A percentile compares a stretch with the other conserved stretches of the same genome.
phyloP scores from a whole-genome alignment of 2,113 vertebrate genomes.

The Tragelaphus buxtoni region DNA sequence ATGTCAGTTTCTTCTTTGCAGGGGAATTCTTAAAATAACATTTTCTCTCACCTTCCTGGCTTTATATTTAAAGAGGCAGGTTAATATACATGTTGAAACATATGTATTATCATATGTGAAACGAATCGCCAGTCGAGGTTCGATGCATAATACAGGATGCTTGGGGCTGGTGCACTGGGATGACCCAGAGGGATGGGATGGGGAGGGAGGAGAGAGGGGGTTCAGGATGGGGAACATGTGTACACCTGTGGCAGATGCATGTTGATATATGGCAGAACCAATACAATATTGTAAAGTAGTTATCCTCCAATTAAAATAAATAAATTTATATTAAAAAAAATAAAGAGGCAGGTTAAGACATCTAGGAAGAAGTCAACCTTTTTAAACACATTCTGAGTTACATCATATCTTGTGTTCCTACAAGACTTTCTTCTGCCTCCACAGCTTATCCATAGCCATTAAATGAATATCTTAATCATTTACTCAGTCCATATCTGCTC shows the following conservation, averaged over 20 bases:
- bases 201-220: too few species aligned
- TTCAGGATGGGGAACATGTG: too few species aligned
- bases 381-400: neutral
- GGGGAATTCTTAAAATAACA: conserved; percentile 28
- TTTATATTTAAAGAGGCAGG: neutral
- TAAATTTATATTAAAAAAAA: too few species aligned
- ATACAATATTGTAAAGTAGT: too few species aligned
- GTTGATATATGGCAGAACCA: too few species aligned
- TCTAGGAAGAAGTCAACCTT: neutral
- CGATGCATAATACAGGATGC: too few species aligned
- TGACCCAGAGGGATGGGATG: too few species aligned
- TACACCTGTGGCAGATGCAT: rapidly evolving
- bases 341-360: neutral
- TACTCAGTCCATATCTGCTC: neutral
- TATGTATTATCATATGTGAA: too few species aligned
- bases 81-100: neutral
- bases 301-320: too few species aligned
- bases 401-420: neutral
- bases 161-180: too few species aligned
- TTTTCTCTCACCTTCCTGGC: neutral
- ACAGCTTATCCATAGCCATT: neutral
- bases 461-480: too few species aligned
- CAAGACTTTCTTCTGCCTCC: neutral
- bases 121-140: too few species aligned
- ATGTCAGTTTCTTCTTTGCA: neutral